phyloP scores from a whole-genome alignment of 2,113 vertebrate species.

The Lanius ludovicianus region DNA sequence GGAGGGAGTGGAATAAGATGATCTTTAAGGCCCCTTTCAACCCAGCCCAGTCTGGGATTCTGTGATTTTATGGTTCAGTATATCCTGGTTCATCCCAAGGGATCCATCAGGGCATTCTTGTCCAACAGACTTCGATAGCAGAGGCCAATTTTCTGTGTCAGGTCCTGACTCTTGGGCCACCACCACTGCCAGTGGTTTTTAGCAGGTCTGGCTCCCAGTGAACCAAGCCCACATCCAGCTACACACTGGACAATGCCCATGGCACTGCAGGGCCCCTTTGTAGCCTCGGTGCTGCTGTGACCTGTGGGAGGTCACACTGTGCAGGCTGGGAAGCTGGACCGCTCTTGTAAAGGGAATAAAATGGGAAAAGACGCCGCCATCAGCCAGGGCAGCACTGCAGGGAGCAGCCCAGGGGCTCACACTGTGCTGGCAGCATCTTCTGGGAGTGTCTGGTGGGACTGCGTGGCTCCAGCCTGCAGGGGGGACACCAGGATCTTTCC shows the following conservation, averaged over 20 bases:
- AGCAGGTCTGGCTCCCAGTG: background rate
- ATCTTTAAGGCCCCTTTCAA: background rate
- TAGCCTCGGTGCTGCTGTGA: background rate
- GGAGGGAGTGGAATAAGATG: background rate
- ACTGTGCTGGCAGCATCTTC: background rate
- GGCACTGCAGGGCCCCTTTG: background rate
- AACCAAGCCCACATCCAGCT: background rate
- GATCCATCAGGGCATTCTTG: background rate
- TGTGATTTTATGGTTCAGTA: background rate
- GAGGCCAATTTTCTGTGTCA: background rate
- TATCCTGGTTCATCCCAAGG: background rate
- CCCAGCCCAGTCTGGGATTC: background rate
- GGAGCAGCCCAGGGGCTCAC: background rate
- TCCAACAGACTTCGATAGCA: background rate
- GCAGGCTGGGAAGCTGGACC: background rate
- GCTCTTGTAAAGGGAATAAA: background rate
- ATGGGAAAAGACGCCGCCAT: background rate
- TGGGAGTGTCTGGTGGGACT: background rate
- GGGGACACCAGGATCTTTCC: background rate
- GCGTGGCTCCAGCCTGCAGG: background rate
- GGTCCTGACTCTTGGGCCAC: background rate
- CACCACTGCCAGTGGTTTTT: background rate
- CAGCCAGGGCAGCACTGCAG: background rate
- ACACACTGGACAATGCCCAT: background rate
- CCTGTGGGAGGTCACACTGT: rapidly evolving